These are phyloP conservation scores for Tachysurus vachellii DNA, from an alignment of 2,113 vertebrate species.

Conservation along the genomic window DNA sequence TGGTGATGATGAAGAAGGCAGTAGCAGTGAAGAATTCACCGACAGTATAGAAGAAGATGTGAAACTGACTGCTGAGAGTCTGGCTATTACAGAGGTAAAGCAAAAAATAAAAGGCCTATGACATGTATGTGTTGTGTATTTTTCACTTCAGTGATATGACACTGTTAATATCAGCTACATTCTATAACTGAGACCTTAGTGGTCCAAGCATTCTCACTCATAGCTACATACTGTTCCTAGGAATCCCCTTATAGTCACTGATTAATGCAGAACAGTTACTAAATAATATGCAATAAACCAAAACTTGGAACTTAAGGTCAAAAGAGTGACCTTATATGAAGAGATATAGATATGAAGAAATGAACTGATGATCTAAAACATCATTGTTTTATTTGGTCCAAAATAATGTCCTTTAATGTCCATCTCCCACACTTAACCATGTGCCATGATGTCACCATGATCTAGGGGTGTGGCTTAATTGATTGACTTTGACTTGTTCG, in stretches of 20 bases:
- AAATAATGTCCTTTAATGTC: background rate
- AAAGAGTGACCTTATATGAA: background rate
- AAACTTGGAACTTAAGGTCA: background rate
- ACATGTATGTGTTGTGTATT: background rate
- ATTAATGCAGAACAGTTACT: background rate
- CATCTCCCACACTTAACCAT: background rate
- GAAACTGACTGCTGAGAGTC: conserved; percentile 61
- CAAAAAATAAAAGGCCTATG: background rate
- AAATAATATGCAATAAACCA: background rate
- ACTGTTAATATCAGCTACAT: background rate
- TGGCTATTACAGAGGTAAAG: conserved; percentile 68
- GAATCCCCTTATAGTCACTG: background rate
- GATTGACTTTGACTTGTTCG: background rate
- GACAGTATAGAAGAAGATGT: conserved; percentile 81
- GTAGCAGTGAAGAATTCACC: conserved; percentile 76
- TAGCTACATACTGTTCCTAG: background rate
- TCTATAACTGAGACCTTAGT: background rate
- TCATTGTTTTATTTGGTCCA: background rate
- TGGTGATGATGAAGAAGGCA: conserved; percentile 57
- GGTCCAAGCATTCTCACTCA: background rate
- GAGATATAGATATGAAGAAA: too few relatives aligned
- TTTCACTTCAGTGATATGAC: background rate
- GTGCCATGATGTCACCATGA: background rate
- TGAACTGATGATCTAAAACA: too few relatives aligned
- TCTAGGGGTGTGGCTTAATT: background rate